Evolutionary conservation across 1,140 invertebrate genomes (phyloP).

Genomic region (Neomicropteryx cornuta): DNA sequence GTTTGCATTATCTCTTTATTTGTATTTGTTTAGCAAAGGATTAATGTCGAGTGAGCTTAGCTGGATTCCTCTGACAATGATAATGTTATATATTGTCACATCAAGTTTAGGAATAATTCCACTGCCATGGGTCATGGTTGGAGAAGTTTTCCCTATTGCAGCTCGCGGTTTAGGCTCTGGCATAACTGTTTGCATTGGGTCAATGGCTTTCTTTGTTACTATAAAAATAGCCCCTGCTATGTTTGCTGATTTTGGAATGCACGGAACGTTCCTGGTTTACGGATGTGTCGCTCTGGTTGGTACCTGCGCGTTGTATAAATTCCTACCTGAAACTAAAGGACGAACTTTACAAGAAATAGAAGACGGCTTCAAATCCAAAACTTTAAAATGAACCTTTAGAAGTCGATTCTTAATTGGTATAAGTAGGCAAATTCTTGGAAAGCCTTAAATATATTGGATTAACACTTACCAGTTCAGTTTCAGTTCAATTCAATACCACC

Average conservation of each 20-base stretch:
- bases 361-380: slow-evolving; percentile 32
- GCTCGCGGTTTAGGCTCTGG: slow-evolving; percentile 40
- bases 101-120: slow-evolving; percentile 35
- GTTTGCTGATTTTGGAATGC: slow-evolving; percentile 39
- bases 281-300: slow-evolving; percentile 45
- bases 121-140: slow-evolving; percentile 47
- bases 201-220: slow-evolving; percentile 47
- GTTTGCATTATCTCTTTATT: slow-evolving; percentile 32
- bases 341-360: slow-evolving; percentile 54
- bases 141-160: slow-evolving; percentile 41
- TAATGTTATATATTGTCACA: slow-evolving; percentile 29
- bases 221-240: slow-evolving; percentile 49
- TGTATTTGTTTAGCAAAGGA: slow-evolving; percentile 25
- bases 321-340: slow-evolving; percentile 58
- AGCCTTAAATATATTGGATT: no score
- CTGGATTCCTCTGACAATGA: slow-evolving; percentile 25
- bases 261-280: slow-evolving; percentile 50
- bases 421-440: no score
- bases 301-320: slow-evolving; percentile 45
- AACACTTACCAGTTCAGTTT: no score
- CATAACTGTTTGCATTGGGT: slow-evolving; percentile 47
- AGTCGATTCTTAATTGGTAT: no score
- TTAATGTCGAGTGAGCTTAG: slow-evolving; percentile 24
- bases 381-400: no score
- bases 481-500: no score